Conservation (phyloP, 1,140 invertebrate genomes). For the Caenorhabditis elegans region WBcel235 BX284602.5:5787001-5787500, state of each 20-base stretch:
- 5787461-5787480: constrained; percentile 25
- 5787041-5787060: background rate
- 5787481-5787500: constrained; percentile 18
- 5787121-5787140: constrained; percentile 2
- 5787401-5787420: background rate
- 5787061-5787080: background rate
- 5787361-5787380: background rate
- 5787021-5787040: background rate
- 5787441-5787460: background rate
- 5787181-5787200: no score
- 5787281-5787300: constrained; percentile 12
- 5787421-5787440: background rate
- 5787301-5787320: background rate
- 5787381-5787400: background rate
- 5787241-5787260: constrained; percentile 33
- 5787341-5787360: background rate
- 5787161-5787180: background rate
- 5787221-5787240: constrained; percentile 24
- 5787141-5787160: constrained; percentile 2
- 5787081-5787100: background rate
- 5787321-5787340: background rate
- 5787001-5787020: constrained; percentile 7
- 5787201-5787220: constrained; percentile 29
- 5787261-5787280: constrained; percentile 26
- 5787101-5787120: constrained; percentile 1